A percentile compares a stretch with the other conserved stretches of the same genome.
Conservation (phyloP, 2,797 vertebrate genomes). For the Chaenodraco wilsoni region DNA sequence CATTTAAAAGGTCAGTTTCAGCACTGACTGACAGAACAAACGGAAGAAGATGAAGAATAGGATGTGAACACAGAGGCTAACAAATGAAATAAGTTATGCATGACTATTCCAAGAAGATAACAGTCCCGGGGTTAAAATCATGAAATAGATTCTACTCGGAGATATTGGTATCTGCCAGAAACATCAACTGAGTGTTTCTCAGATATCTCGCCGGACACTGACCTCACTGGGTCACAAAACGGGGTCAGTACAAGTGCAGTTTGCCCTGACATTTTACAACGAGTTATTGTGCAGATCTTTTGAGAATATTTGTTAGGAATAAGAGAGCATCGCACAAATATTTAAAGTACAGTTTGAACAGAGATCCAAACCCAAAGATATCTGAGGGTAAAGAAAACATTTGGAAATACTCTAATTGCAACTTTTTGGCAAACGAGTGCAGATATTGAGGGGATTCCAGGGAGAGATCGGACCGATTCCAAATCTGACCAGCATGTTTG, state of each 20-base stretch:
- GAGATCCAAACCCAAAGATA: conserved; percentile 29
- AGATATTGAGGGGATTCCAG: conserved; percentile 24
- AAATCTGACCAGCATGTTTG: neutral
- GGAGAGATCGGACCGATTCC: neutral
- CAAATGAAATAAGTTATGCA: conserved; percentile 10
- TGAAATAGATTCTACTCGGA: conserved; percentile 39
- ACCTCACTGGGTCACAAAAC: conserved; percentile 56
- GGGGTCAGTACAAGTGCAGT: conserved; percentile 45
- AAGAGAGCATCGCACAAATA: conserved; percentile 64
- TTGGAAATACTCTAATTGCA: conserved; percentile 16
- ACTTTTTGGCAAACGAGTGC: conserved; percentile 13
- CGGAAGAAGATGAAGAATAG: conserved; percentile 5
- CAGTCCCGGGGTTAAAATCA: conserved; percentile 40
- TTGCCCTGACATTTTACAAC: conserved; percentile 33
- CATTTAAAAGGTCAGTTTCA: conserved; percentile 67
- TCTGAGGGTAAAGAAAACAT: conserved; percentile 55
- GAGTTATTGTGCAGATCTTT: conserved; percentile 27
- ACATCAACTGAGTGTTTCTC: conserved; percentile 47
- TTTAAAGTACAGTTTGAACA: conserved; percentile 65
- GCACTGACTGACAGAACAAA: conserved; percentile 12
- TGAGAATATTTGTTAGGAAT: conserved; percentile 64
- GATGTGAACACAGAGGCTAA: conserved; percentile 39
- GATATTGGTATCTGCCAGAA: conserved; percentile 58
- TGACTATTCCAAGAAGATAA: conserved; percentile 13
- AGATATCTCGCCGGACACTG: conserved; percentile 59